A percentile compares a stretch with the other conserved stretches of the same genome.
Conservation (phyloP, 1,140 invertebrate species). For the Saccostrea echinata region DNA sequence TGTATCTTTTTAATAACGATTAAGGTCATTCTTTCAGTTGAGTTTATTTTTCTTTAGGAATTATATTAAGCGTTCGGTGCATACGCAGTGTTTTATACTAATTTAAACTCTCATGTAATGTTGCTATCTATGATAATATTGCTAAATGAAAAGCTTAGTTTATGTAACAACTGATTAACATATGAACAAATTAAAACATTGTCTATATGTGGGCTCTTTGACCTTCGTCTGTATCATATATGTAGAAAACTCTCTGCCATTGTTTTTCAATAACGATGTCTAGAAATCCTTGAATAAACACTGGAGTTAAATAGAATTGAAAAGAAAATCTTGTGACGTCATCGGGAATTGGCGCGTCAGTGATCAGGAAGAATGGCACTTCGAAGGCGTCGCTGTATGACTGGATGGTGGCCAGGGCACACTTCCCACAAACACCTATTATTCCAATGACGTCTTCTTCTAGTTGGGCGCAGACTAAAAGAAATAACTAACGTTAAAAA, state of each 20-base stretch:
- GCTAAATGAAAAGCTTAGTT: no score
- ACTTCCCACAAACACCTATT: slow-evolving; percentile 93
- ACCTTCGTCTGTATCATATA: slow-evolving; percentile 98
- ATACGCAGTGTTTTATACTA: no score
- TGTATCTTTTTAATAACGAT: no score
- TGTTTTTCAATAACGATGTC: slow-evolving; percentile 94
- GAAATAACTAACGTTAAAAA: slow-evolving; percentile 16
- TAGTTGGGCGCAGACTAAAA: slow-evolving; percentile 95
- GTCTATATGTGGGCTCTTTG: slow-evolving; percentile 80
- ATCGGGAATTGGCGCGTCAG: neutral
- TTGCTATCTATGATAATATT: no score
- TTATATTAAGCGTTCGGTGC: no score
- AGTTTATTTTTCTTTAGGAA: no score
- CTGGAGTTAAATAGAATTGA: slow-evolving; percentile 87
- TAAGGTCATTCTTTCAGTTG: no score
- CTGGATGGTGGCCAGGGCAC: slow-evolving; percentile 95
- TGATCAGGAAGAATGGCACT: slow-evolving; percentile 85
- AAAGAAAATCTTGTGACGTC: slow-evolving; percentile 46
- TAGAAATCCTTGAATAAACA: slow-evolving; percentile 95
- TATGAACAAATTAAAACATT: neutral
- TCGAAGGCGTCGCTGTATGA: slow-evolving; percentile 97
- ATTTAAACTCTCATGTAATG: no score
- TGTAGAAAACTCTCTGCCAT: slow-evolving; percentile 95
- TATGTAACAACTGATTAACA: neutral
- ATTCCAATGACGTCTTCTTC: slow-evolving; percentile 93